Base-by-base conservation (phyloP, 2,888 invertebrate genomes). In the Tenthredo notha region DNA sequence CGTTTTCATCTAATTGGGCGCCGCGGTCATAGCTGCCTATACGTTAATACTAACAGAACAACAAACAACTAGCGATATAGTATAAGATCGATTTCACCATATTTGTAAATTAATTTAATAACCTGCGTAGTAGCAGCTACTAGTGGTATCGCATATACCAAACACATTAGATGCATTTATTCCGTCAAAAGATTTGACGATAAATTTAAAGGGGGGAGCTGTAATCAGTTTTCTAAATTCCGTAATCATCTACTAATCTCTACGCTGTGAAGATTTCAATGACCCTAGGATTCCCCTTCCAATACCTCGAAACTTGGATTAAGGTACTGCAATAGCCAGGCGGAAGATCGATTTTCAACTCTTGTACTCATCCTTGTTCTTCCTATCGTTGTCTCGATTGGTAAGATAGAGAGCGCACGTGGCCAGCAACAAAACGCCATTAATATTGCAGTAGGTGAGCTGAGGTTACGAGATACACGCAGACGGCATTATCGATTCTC, bases 391-490 rank as follows among this genome's bases (percentile, higher is more conserved):
- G 80, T 9, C 54, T 54, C 77, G 12, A 54, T 61, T 43, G 40
- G 58, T 61, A n/a, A 80, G 80, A 10, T 40, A 29, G 61, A 29
- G 61, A 21, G 61, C 61, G 61, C 80, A 61, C 61, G 80, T 80
- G 58, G 80, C 25, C 61, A 61, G 58, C 80, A 61, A 80, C 21
- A 40, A 80, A 83, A 70, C 65, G 47, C 67, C 50, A 83, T 83
- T 83, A 83, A 70, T 83, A 83, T 83, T 83, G 83, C 83, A 70
- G 83, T 70, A 18, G 67, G 40, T 47, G 83, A 83, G 83, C 67
- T 83, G 83, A 83, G 83, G 83, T 83, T 83, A 70, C 65, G 83
- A 83, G 83, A 83, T 83, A 83, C 70, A 83, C 50, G 83, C 83
- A 83, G 83, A 47, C 83, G 83, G 83, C 83, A 83, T 83, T 70